Base-by-base conservation (phyloP, 2,113 vertebrate species). In the Canis aureus region DNA sequence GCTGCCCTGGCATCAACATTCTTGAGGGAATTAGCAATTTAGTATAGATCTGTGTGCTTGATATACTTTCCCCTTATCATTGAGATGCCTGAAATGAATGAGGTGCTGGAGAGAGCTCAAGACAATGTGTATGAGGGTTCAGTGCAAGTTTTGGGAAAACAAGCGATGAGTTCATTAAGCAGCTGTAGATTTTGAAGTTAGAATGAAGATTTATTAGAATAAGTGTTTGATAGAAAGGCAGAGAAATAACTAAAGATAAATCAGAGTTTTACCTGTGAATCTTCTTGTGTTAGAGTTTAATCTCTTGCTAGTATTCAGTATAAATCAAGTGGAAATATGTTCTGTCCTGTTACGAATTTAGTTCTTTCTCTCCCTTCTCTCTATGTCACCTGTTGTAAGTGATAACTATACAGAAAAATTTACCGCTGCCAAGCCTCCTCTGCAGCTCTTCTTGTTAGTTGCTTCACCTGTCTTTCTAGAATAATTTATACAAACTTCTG, bases 401-500 rank as follows among this genome's bases (percentile, higher is more conserved):
- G 89, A 53, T 59, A 78, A 79, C 38, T 23, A 32, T 35, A 64
- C 0, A 83, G 32, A 91, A 89, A 66, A 78, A 57, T 29, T 74
- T 43, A 60, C 1, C 22, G 49, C 55, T 74, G n/a, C 73, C 53
- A 76, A 6, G 12, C 32, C 55, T 76, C 76, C 67, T 83, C 49
- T 78, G 60, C 73, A 73, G 78, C 35, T 84, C 19, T 80, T 85
- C n/a, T 43, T 76, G 23, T 76, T 64, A 69, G 22, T 90, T 95
- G 32, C 57, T 87, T 96, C 19, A 35, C 84, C 27, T 80, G 57
- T n/a, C 16, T 96, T 93, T 82, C 32, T 8, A 71, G n/a, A 90
- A 11, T 62, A 86, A 86, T 69, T 69, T 62, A 10, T 64, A 35
- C 11, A 91, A 32, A 93, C 93, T 35, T 86, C 64, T 76, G 0